A percentile compares a stretch with the other conserved stretches of the same genome.
phyloP scores from a whole-genome alignment of 2,113 vertebrate species.

The Nannobrachium achirus region DNA sequence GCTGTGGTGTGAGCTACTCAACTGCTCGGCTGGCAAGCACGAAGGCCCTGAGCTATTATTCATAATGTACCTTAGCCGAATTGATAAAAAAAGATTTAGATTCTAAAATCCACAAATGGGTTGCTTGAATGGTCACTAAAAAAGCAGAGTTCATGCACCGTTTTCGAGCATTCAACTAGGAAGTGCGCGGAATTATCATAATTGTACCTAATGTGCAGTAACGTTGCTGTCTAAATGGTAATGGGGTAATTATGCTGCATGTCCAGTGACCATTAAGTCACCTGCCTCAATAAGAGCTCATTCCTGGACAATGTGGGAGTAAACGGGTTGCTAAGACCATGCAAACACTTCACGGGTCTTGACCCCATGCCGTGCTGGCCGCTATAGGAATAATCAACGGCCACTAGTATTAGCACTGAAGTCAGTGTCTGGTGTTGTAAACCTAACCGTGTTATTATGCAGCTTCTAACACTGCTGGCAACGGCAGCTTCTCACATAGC shows the following conservation, averaged over 20 bases:
- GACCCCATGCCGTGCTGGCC: neutral
- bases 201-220: neutral
- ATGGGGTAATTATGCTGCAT: constrained; percentile 5
- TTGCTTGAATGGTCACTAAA: constrained; percentile 26
- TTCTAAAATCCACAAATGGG: constrained; percentile 39
- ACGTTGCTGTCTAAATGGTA: constrained; percentile 35
- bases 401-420: constrained; percentile 32
- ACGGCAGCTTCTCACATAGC: constrained; percentile 23
- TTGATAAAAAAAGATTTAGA: constrained; percentile 26
- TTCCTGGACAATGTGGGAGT: neutral
- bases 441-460: constrained; percentile 24
- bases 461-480: constrained; percentile 13
- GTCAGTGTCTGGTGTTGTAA: constrained; percentile 30
- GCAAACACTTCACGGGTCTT: neutral
- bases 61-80: constrained; percentile 32
- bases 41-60: neutral
- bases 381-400: constrained; percentile 34
- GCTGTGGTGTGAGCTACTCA: constrained; percentile 18
- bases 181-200: neutral
- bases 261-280: neutral
- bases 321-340: neutral
- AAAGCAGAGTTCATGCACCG: neutral
- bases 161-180: too few relatives aligned
- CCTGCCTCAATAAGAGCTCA: neutral
- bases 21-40: constrained; percentile 46